Percentiles rank a stretch among this genome's conserved stretches.
phyloP scores from a whole-genome alignment of 1,140 invertebrate genomes.

The Leucophenga varia region DNA sequence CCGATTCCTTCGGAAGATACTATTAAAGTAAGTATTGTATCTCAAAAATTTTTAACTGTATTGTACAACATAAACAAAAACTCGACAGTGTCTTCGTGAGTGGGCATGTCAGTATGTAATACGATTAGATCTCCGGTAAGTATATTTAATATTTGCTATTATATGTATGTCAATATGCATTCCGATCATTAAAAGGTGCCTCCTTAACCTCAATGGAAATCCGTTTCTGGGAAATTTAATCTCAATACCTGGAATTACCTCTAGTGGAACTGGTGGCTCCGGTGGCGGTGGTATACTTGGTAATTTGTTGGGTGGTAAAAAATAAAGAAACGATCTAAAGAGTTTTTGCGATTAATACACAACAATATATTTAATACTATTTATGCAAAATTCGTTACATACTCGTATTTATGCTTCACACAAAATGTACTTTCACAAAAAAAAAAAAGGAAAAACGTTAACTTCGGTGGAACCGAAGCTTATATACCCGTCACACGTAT shows the following conservation, averaged over 20 bases:
- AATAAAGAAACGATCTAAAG: conserved; percentile 6
- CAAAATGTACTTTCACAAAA: too few species aligned
- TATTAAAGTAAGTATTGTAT: too few species aligned
- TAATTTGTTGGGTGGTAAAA: conserved; percentile 21
- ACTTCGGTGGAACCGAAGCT: too few species aligned
- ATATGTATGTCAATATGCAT: background rate
- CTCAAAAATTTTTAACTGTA: too few species aligned
- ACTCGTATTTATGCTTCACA: too few species aligned
- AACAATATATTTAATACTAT: too few species aligned
- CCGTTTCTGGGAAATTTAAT: conserved; percentile 43
- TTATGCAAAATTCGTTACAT: too few species aligned
- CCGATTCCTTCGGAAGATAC: too few species aligned
- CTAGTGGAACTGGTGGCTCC: conserved; percentile 10
- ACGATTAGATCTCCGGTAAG: conserved; percentile 46
- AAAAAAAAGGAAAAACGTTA: too few species aligned
- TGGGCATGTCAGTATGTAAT: conserved; percentile 44
- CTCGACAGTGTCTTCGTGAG: conserved; percentile 36
- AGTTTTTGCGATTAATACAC: too few species aligned
- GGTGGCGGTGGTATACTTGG: conserved; percentile 30
- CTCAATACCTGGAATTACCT: conserved; percentile 30
- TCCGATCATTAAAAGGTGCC: conserved; percentile 35
- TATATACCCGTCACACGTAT: too few species aligned
- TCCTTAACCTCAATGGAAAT: conserved; percentile 40
- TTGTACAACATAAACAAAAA: too few species aligned
- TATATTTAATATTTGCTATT: background rate